Evolutionary conservation across 2,113 vertebrate species (phyloP).

Genomic region (Oplegnathus fasciatus): DNA sequence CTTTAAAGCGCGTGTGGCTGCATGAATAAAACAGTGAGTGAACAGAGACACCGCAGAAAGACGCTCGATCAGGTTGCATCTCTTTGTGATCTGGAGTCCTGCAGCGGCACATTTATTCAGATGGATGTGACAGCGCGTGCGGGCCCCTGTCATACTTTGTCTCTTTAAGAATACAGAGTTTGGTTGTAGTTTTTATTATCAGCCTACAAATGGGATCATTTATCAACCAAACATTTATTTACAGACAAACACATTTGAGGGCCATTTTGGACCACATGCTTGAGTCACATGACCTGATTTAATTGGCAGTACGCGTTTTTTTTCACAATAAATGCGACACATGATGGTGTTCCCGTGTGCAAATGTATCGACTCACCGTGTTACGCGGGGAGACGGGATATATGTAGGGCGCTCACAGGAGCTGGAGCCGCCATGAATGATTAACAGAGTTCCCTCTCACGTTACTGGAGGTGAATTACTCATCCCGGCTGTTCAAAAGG

Average conservation of each 20-base stretch:
- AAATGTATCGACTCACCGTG: conserved; percentile 1
- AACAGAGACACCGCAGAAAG: conserved; percentile 51
- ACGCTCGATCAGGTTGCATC: conserved; percentile 64
- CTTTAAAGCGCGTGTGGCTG: conserved; percentile 67
- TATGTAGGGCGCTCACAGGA: conserved; percentile 32
- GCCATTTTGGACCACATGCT: not conserved
- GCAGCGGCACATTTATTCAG: not conserved
- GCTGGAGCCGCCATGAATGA: conserved; percentile 71
- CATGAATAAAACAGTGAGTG: conserved; percentile 83
- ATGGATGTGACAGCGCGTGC: not conserved
- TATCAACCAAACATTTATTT: not conserved
- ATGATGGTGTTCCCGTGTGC: conserved; percentile 15
- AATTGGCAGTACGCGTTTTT: not conserved
- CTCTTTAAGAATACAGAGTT: conserved; percentile 4
- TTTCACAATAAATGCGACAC: not conserved
- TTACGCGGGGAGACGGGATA: not conserved
- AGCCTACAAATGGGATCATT: not conserved
- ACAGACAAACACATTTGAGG: not conserved
- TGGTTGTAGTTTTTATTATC: not conserved
- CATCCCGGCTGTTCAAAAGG: conserved; percentile 27
- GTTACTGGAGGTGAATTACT: conserved; percentile 69
- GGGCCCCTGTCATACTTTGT: not conserved
- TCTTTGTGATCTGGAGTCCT: conserved; percentile 35
- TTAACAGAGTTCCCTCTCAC: conserved; percentile 71
- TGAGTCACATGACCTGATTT: not conserved